Percentiles rank a stretch among this genome's conserved stretches.
Evolutionary conservation across 2,797 vertebrate genomes (phyloP).

Genomic region (Sebastes taczanowskii): DNA sequence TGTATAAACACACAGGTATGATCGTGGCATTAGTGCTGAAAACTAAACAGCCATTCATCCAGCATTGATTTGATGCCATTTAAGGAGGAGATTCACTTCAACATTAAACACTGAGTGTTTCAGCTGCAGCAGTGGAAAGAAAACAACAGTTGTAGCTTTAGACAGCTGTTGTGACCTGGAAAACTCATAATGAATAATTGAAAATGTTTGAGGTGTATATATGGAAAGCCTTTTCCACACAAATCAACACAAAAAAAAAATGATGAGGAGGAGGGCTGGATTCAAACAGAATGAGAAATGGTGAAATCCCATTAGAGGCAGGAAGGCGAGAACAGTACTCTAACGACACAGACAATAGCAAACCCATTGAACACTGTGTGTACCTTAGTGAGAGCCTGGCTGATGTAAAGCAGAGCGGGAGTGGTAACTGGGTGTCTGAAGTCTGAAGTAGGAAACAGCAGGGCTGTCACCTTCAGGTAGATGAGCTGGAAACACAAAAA

Average conservation of each 20-base stretch:
- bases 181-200: not conserved
- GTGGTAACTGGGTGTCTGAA: constrained; percentile 95
- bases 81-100: not conserved
- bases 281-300: constrained; percentile 1
- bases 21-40: not conserved
- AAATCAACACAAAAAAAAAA: not conserved
- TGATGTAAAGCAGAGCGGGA: constrained; percentile 90
- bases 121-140: not conserved
- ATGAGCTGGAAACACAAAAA: constrained; percentile 81
- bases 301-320: not conserved
- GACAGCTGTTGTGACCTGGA: not conserved
- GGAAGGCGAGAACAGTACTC: not conserved
- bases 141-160: not conserved
- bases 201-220: not conserved
- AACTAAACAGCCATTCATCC: not conserved
- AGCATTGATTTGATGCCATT: not conserved
- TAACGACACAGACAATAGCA: not conserved
- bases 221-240: not conserved
- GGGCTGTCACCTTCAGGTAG: constrained; percentile 88
- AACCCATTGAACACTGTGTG: not conserved
- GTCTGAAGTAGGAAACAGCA: constrained; percentile 95
- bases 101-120: not conserved
- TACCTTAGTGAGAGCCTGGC: constrained; percentile 93
- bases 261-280: not conserved
- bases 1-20: not conserved